Percentiles rank a stretch among this genome's conserved stretches.
phyloP scores from a whole-genome alignment of 1,140 invertebrate species.

The Cotesia glomerata region DNA sequence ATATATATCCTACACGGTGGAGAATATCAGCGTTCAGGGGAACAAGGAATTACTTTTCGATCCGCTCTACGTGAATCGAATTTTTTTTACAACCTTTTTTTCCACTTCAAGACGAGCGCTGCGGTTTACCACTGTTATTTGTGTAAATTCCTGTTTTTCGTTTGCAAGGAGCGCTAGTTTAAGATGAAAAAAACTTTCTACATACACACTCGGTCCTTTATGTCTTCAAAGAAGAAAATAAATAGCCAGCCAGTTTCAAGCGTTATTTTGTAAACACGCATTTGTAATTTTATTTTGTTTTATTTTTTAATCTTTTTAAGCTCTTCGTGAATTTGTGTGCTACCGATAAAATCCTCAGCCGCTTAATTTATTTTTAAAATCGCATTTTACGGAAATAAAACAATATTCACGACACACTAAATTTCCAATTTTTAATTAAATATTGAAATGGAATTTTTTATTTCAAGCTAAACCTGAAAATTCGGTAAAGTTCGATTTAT shows the following conservation, averaged over 20 bases:
- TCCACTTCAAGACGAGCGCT: not conserved
- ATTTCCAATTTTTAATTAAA: not conserved
- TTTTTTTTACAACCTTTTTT: constrained; percentile 12
- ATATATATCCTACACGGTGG: not conserved
- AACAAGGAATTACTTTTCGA: constrained; percentile 53
- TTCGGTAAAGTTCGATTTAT: not conserved
- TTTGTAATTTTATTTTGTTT: no score
- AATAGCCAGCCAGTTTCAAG: not conserved
- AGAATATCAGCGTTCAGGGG: not conserved
- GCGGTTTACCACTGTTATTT: not conserved
- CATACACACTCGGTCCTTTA: not conserved
- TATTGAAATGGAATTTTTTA: not conserved
- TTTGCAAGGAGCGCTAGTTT: not conserved
- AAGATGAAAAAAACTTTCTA: not conserved
- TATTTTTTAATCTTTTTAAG: no score
- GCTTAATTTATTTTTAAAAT: no score
- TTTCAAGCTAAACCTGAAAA: not conserved
- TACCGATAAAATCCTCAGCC: no score
- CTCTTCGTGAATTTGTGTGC: no score
- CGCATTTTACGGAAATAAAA: no score
- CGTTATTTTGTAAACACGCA: not conserved
- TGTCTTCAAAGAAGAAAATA: no score
- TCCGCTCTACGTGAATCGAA: constrained; percentile 54
- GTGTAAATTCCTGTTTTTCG: not conserved
- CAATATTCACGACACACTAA: no score